phyloP scores from a whole-genome alignment of 2,888 invertebrate genomes.

The Troides oblongomaculatus region DNA sequence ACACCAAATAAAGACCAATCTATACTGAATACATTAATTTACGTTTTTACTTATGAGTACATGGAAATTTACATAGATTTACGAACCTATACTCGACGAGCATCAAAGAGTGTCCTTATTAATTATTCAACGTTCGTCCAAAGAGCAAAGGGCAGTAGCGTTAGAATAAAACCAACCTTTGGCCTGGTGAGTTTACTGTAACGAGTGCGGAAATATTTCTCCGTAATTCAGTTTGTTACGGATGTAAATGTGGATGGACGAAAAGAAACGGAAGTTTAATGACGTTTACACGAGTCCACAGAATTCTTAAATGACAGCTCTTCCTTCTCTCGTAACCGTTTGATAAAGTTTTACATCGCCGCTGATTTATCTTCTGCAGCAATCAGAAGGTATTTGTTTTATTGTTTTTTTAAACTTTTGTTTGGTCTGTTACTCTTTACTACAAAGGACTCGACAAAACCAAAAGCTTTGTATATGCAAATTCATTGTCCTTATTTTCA shows the following conservation, averaged over 20 bases:
- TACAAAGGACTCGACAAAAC: too few species aligned
- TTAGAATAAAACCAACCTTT: conserved; percentile 18
- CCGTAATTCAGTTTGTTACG: background rate
- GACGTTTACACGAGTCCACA: background rate
- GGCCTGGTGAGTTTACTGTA: conserved; percentile 12
- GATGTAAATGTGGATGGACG: background rate
- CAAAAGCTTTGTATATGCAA: too few species aligned
- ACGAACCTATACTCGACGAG: conserved; percentile 15
- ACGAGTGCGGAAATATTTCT: conserved; percentile 6
- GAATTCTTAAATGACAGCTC: background rate
- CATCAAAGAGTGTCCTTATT: conserved; percentile 28
- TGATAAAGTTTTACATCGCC: background rate
- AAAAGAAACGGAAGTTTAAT: background rate
- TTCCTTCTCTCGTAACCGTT: background rate
- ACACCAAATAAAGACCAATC: too few species aligned
- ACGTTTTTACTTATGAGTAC: background rate
- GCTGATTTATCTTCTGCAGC: background rate
- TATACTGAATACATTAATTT: too few species aligned
- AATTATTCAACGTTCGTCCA: conserved; percentile 26
- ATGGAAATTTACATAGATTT: background rate
- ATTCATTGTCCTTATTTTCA: too few species aligned
- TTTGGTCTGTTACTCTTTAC: too few species aligned
- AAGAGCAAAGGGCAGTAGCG: conserved; percentile 25
- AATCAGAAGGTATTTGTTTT: too few species aligned
- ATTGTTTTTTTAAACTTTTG: too few species aligned